These are phyloP conservation scores for Tetragnatha montana DNA, from an alignment of 2,888 invertebrate genomes.

Conservation along the genomic window DNA sequence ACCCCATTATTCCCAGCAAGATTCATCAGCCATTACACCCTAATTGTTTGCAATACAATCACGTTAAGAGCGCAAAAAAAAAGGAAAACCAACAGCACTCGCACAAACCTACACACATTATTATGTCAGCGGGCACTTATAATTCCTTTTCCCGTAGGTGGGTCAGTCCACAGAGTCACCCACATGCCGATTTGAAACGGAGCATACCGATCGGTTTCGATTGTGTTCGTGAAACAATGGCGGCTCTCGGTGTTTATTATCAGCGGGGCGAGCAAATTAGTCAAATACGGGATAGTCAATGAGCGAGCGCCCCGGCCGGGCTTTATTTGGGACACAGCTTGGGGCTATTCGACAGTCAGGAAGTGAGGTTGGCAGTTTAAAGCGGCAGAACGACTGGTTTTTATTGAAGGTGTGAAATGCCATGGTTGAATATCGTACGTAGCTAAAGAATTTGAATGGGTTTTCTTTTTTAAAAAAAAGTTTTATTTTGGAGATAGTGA, in stretches of 20 bases:
- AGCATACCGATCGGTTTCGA: not conserved
- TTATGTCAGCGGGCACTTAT: not conserved
- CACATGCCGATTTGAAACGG: conserved; percentile 6
- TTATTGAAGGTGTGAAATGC: too few relatives aligned
- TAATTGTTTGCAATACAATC: not conserved
- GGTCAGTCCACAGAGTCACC: not conserved
- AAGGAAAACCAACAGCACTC: not conserved
- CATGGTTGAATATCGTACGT: too few relatives aligned
- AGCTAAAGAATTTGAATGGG: too few relatives aligned
- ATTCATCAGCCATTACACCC: not conserved
- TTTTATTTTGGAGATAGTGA: too few relatives aligned
- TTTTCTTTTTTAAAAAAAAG: too few relatives aligned
- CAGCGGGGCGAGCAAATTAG: not conserved
- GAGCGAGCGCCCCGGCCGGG: not conserved
- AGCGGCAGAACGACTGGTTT: too few relatives aligned
- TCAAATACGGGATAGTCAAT: not conserved
- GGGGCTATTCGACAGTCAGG: not conserved
- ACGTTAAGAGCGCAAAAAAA: not conserved
- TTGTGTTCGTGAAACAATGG: conserved; percentile 26
- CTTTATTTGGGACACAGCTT: not conserved
- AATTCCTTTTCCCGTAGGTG: not conserved
- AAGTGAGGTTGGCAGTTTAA: not conserved
- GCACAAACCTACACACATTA: not conserved
- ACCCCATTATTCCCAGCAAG: not conserved
- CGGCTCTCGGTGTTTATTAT: not conserved